Evolutionary conservation across 2,113 vertebrate genomes (phyloP).

Genomic region (Pterocles burchelli): DNA sequence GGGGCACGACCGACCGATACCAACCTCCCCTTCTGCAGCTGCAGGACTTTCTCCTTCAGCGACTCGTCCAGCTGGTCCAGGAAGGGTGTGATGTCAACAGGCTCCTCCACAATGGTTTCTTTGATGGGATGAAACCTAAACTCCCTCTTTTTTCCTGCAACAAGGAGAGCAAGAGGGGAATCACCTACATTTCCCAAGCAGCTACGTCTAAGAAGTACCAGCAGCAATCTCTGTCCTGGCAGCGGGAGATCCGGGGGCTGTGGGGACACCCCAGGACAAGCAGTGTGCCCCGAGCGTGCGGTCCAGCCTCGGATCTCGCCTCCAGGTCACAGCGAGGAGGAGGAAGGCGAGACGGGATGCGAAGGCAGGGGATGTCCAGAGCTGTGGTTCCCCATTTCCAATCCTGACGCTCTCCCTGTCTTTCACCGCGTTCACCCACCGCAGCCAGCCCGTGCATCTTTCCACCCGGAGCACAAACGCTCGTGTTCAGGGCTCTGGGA

Average conservation of each 20-base stretch:
- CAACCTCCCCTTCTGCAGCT: slow-evolving; percentile 94
- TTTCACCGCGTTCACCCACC: accelerated
- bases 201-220: background rate
- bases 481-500: background rate
- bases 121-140: slow-evolving; percentile 96
- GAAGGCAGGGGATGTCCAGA: accelerated
- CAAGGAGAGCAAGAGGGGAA: background rate
- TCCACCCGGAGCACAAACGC: accelerated
- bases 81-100: slow-evolving; percentile 92
- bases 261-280: background rate
- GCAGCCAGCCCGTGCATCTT: background rate
- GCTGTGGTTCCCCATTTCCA: accelerated
- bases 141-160: slow-evolving; percentile 91
- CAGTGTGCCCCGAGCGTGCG: accelerated
- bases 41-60: slow-evolving; percentile 90
- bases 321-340: background rate
- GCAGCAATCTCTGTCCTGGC: background rate
- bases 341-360: background rate
- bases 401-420: background rate
- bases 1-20: accelerated
- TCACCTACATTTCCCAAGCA: background rate
- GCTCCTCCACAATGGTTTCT: slow-evolving; percentile 91
- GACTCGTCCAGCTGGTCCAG: slow-evolving; percentile 94
- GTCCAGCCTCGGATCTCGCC: background rate
- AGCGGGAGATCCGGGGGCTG: background rate